Base-by-base conservation (phyloP, 1,140 invertebrate species). In the Drosophila sucinea region DNA sequence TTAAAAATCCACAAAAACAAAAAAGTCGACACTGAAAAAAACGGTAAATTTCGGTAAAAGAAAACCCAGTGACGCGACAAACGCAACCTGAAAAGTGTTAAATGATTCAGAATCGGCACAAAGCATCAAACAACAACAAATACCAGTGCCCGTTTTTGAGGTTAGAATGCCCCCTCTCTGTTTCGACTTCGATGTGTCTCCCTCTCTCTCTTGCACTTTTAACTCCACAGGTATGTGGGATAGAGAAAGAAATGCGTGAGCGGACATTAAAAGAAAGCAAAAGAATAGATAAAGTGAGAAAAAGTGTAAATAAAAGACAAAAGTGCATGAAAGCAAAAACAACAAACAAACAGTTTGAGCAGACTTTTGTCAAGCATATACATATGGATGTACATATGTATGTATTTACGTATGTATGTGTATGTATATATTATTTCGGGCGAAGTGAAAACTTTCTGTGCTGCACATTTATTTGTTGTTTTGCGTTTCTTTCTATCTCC, bases 21-120 rank as follows among this genome's bases (percentile, higher is more conserved):
- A 38, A 60, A 29, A 11, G 29, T 38, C 35, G 40, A 25, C 32
- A 29, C 25, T 54, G 55, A 51, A 51, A 44, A 41, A 51, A 78
- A 84, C 77, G 70, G 81, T 81, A 73, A 44, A 67, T 77, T 73
- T 72, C 10, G 67, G 61, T 65, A 65, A 80, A 67, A 35, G 67
- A 55, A 17, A 74, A 74, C 54, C 33, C 40, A 63, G 4, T 23
- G 41, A 27, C 25, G 72, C 57, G 69, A 73, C 73, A 77, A 65
- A 62, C 47, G 65, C 62, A 41, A 55, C 44, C 23, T 27, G 60
- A 61, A 62, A 62, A 60, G 62, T 72, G 68, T 71, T 71, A 79
- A 72, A 87, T 83, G 79, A 85, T 77, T 83, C 80, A 77, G 77
- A 61, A 66, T 62, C 51, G 41, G 33, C 64, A 23, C 38, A 60